phyloP scores from a whole-genome alignment of 2,113 vertebrate genomes.

The Paramisgurnus dabryanus region DNA sequence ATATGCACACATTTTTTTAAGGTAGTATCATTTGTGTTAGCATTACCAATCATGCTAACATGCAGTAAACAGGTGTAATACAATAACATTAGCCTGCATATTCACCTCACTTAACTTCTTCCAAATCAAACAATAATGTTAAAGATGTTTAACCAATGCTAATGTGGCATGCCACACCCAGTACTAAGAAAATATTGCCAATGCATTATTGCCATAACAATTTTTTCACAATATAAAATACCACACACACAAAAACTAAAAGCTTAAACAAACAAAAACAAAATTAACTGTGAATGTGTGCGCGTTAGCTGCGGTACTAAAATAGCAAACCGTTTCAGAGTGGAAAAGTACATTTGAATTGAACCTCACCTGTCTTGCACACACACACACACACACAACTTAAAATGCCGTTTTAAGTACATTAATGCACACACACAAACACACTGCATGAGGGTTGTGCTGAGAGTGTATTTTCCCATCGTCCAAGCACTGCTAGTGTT shows the following conservation, averaged over 20 bases:
- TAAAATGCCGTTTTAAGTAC: slow-evolving; percentile 27
- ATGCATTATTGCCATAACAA: background rate
- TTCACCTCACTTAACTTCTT: background rate
- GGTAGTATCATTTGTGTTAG: background rate
- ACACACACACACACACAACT: slow-evolving; percentile 35
- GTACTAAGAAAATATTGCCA: background rate
- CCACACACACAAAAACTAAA: background rate
- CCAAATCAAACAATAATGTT: background rate
- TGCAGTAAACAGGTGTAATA: background rate
- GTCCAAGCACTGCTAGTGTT: slow-evolving; percentile 62
- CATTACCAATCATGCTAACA: background rate
- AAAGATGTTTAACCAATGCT: background rate
- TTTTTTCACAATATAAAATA: background rate
- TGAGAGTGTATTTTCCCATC: slow-evolving; percentile 67
- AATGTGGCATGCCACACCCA: background rate
- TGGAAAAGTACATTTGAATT: slow-evolving; percentile 46
- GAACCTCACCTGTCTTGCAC: slow-evolving; percentile 31
- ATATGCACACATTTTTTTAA: background rate
- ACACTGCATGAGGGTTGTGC: slow-evolving; percentile 60
- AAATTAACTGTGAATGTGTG: background rate
- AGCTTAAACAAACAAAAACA: background rate
- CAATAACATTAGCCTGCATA: background rate
- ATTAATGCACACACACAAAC: slow-evolving; percentile 57
- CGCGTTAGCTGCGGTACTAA: slow-evolving; percentile 14
- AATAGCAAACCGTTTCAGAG: slow-evolving; percentile 44